A percentile compares a stretch with the other conserved stretches of the same genome.
Conservation (phyloP, 2,113 vertebrate species). For the Hipposideros armiger region DNA sequence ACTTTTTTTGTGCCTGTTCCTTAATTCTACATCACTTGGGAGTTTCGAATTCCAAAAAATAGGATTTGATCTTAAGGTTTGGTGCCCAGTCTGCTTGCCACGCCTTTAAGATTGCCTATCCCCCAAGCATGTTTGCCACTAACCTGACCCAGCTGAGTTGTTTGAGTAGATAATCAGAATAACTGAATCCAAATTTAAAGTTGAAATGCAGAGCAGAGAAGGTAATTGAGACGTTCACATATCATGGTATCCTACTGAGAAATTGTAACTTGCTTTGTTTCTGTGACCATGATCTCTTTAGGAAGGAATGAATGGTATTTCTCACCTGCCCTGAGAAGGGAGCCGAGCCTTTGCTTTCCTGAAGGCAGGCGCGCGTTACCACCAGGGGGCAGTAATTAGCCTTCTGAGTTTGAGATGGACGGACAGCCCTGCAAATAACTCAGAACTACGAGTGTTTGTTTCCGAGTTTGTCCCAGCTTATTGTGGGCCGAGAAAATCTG, state of each 20-base stretch:
- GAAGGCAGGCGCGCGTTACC: background rate
- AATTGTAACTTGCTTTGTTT: background rate
- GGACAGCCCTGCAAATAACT: background rate
- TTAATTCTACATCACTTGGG: background rate
- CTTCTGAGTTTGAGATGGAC: background rate
- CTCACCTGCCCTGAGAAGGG: no score
- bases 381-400: conserved; percentile 34
- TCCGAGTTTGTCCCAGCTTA: background rate
- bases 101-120: background rate
- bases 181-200: background rate
- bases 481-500: background rate
- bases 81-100: background rate
- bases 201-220: background rate
- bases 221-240: background rate
- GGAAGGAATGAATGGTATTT: background rate
- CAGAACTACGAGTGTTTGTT: background rate
- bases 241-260: background rate
- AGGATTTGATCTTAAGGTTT: background rate
- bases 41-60: background rate
- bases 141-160: background rate
- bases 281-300: background rate
- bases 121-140: background rate
- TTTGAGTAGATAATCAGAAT: background rate
- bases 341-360: background rate
- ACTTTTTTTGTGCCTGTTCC: background rate